A percentile compares a stretch with the other conserved stretches of the same genome.
Conservation (phyloP, 2,888 invertebrate genomes). For the Meiosimyza decipiens region DNA sequence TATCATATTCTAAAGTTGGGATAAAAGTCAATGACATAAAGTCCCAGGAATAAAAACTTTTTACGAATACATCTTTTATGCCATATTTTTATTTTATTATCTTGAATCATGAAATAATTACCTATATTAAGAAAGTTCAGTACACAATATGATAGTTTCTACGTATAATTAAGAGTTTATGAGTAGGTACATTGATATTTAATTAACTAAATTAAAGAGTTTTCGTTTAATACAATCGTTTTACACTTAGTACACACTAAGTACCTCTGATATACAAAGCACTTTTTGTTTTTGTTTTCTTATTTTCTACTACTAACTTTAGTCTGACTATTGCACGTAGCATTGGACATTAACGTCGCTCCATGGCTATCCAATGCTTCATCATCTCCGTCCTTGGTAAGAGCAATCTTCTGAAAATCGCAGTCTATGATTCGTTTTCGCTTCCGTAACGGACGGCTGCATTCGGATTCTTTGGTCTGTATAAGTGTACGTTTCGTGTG, state of each 20-base stretch:
- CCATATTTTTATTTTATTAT: too few relatives aligned
- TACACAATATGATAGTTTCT: too few relatives aligned
- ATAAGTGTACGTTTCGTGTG: conserved; percentile 67
- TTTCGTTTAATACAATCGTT: too few relatives aligned
- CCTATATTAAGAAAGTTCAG: too few relatives aligned
- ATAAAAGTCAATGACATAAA: too few relatives aligned
- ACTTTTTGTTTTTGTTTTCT: conserved; percentile 33
- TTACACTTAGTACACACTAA: conserved; percentile 14
- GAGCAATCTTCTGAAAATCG: conserved; percentile 63
- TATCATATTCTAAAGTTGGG: too few relatives aligned
- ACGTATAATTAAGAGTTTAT: too few relatives aligned
- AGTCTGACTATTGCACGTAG: conserved; percentile 45
- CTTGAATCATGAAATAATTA: too few relatives aligned
- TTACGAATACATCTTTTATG: too few relatives aligned
- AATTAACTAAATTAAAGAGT: too few relatives aligned
- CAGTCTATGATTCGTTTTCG: conserved; percentile 73
- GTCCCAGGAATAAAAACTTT: too few relatives aligned
- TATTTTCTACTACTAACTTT: conserved; percentile 43
- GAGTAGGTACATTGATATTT: too few relatives aligned
- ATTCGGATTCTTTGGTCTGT: conserved; percentile 67
- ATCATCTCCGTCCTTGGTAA: conserved; percentile 42
- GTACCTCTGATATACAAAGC: conserved; percentile 40
- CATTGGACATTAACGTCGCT: conserved; percentile 36
- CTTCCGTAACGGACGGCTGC: conserved; percentile 72
- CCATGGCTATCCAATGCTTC: conserved; percentile 23